Conservation (phyloP, 2,888 invertebrate species). For the Taenaris catops region DNA sequence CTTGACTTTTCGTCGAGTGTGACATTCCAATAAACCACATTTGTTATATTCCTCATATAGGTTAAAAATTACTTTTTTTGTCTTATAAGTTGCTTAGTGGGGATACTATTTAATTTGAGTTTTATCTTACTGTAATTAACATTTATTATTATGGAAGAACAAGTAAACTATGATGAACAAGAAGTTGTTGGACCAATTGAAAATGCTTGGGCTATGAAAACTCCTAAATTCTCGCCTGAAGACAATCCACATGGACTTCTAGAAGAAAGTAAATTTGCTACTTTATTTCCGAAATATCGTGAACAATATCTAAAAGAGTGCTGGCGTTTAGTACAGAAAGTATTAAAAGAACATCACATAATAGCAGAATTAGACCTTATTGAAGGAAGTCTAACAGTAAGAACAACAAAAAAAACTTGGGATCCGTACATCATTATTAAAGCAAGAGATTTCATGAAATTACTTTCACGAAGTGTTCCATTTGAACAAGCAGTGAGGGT, state of each 20-base stretch:
- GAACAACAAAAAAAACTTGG: conserved; percentile 98
- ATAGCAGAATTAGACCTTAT: conserved; percentile 94
- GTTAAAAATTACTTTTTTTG: no score
- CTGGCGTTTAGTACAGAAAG: conserved; percentile 96
- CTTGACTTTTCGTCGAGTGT: no score
- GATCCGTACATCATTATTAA: conserved; percentile 98
- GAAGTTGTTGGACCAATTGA: conserved; percentile 82
- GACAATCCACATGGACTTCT: conserved; percentile 94
- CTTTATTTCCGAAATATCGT: conserved; percentile 97
- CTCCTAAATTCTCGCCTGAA: conserved; percentile 91
- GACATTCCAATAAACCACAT: no score
- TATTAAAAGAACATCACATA: conserved; percentile 87
- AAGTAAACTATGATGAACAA: conserved; percentile 33
- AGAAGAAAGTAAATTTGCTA: conserved; percentile 97
- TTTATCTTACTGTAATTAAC: no score
- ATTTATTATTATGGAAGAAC: conserved; percentile 14
- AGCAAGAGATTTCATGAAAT: conserved; percentile 96
- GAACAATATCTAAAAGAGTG: conserved; percentile 97
- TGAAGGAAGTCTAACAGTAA: conserved; percentile 96
- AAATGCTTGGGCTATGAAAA: conserved; percentile 92
- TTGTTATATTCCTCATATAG: no score
- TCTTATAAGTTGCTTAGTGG: no score
- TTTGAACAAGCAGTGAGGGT: conserved; percentile 96
- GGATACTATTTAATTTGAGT: no score
- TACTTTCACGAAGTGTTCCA: conserved; percentile 97